Evolutionary conservation across 2,113 vertebrate genomes (phyloP), one percentile per base, ranked within the genome.

Genomic region (Anolis carolinensis): DNA sequence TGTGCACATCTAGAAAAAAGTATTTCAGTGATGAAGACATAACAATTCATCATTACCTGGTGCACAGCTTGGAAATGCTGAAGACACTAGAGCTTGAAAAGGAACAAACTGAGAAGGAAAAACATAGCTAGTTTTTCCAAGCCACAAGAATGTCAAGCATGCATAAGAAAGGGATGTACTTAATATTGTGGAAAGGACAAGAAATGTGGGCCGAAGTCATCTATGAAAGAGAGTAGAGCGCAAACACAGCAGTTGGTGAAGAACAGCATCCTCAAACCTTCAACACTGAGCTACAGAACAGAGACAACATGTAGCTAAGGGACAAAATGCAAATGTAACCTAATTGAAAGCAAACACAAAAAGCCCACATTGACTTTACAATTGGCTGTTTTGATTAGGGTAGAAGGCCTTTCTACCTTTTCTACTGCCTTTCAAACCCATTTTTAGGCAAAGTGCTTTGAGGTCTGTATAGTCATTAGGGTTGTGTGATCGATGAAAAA

Each of bases 61-160:
- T 73, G 23, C 50, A 68, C 30, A 68, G 65, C 65, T 68, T 68
- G 65, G 65, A 68, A 68, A 7, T 68, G 27, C 65, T 72, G 67
- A 82, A 71, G 50, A 59, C 50, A 59, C 9, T 55, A 32, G 32
- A 82, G 32, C 11, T 36, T 23, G 34, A 25, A 32, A 76, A 67
- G 55, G 62, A 84, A 30, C 32, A 77, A 67, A 75, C 5, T 7
- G 25, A 27, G 32, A 7, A 7, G 21, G 11, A 32, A 59, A 25
- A 59, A 20, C 23, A 59, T 25, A 72, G 50, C 50, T 59, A 23
- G 20, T 72, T 71, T 25, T 30, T 4, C 23, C n/a, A 82, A 82
- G 20, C 67, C 48, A 82, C 67, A 82, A 82, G 25, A 81, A 81
- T 81, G 81, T 34, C 44, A 82, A 82, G 21, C n/a, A 34, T 71